Percentiles rank a stretch among this genome's conserved stretches.
Evolutionary conservation across 2,888 invertebrate genomes (phyloP).

Genomic region (Leptinotarsa rubiginosa): DNA sequence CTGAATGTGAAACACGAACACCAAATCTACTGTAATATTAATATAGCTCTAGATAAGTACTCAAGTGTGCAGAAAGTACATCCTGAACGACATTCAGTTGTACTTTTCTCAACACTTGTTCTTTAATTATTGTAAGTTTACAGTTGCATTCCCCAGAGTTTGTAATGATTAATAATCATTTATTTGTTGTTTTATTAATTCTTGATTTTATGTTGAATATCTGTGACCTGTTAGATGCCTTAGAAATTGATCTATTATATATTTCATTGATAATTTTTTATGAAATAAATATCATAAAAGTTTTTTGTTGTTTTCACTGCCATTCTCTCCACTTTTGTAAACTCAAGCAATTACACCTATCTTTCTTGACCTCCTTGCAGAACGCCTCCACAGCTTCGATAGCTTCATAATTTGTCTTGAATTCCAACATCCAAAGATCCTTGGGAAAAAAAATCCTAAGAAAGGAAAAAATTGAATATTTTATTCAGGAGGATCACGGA

Average conservation of each 20-base stretch:
- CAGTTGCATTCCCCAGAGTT: slow-evolving; percentile 48
- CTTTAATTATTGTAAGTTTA: slow-evolving; percentile 31
- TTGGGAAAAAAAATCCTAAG: too few relatives aligned
- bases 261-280: slow-evolving; percentile 50
- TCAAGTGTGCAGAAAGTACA: neutral
- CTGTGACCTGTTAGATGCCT: slow-evolving; percentile 62
- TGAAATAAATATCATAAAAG: slow-evolving; percentile 47
- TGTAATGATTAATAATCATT: slow-evolving; percentile 47
- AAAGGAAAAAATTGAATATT: too few relatives aligned
- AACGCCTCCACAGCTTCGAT: too few relatives aligned
- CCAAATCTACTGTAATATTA: slow-evolving; percentile 47
- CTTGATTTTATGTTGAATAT: slow-evolving; percentile 52
- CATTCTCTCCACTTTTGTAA: too few relatives aligned
- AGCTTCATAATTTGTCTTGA: too few relatives aligned
- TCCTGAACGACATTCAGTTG: neutral
- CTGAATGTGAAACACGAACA: slow-evolving; percentile 39
- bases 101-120: slow-evolving; percentile 24
- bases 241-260: slow-evolving; percentile 58
- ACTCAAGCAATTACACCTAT: too few relatives aligned
- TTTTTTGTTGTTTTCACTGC: neutral
- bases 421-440: too few relatives aligned
- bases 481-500: too few relatives aligned
- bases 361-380: too few relatives aligned
- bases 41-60: slow-evolving; percentile 33
- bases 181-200: slow-evolving; percentile 47